Conservation (phyloP, 2,888 invertebrate genomes). For the Xylota segnis region DNA sequence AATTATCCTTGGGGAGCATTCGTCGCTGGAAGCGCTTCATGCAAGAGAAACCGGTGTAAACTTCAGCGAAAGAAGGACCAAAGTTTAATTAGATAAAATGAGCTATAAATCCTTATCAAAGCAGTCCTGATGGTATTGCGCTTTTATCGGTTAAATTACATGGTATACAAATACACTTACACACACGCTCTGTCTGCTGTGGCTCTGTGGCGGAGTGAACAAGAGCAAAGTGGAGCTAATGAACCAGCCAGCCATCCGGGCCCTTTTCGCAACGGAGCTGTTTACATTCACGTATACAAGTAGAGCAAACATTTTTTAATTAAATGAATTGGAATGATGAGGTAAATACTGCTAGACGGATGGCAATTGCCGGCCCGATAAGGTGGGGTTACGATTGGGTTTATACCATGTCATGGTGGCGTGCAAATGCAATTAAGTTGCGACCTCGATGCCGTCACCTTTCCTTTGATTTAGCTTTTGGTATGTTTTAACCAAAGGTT, state of each 20-base stretch:
- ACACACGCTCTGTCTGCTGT: conserved; percentile 15
- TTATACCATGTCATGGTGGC: conserved; percentile 51
- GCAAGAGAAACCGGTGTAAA: conserved; percentile 32
- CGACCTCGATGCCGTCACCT: conserved; percentile 67
- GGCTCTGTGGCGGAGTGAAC: neutral
- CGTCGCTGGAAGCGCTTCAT: conserved; percentile 15
- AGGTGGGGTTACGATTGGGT: conserved; percentile 43
- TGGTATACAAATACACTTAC: conserved; percentile 48
- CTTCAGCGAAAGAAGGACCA: conserved; percentile 65
- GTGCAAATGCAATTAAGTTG: conserved; percentile 72
- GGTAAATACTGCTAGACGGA: conserved; percentile 67
- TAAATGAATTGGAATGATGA: conserved; percentile 75
- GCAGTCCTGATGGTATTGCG: conserved; percentile 69
- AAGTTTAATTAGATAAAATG: conserved; percentile 75
- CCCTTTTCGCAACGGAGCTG: conserved; percentile 44
- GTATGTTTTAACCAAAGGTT: conserved; percentile 32
- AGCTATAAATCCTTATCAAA: conserved; percentile 76
- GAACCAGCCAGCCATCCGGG: conserved; percentile 51
- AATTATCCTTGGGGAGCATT: conserved; percentile 43
- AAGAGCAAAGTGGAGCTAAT: conserved; percentile 47
- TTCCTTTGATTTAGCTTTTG: conserved; percentile 68
- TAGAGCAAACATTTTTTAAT: conserved; percentile 73
- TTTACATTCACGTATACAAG: conserved; percentile 70
- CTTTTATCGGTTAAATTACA: conserved; percentile 71
- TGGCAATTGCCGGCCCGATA: conserved; percentile 54